These are phyloP conservation scores for Entosphenus tridentatus DNA, from an alignment of 2,113 vertebrate genomes.

Conservation along the genomic window DNA sequence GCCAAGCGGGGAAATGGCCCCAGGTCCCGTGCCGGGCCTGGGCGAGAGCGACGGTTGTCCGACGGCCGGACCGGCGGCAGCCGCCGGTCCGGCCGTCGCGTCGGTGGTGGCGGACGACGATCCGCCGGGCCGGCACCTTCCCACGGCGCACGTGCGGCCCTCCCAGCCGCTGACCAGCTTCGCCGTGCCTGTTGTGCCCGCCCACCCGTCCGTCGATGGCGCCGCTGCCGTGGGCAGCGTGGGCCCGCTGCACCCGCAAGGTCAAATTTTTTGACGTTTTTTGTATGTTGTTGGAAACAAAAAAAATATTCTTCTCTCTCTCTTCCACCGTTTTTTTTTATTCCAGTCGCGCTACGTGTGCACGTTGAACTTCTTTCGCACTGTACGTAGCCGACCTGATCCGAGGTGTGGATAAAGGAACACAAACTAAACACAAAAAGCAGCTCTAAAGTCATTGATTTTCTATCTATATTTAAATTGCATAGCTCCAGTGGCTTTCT, in stretches of 20 bases:
- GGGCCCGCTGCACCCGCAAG: too few species aligned
- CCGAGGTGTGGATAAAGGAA: too few species aligned
- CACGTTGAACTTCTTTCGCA: too few species aligned
- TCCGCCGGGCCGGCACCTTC: conserved; percentile 41
- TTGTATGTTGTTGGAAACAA: background rate
- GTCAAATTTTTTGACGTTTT: background rate
- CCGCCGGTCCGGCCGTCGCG: conserved; percentile 26
- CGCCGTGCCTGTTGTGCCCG: conserved; percentile 57
- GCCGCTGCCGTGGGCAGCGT: conserved; percentile 32
- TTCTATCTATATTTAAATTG: too few species aligned
- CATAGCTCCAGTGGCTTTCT: too few species aligned
- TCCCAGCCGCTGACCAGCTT: conserved; percentile 71
- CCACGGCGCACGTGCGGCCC: conserved; percentile 63
- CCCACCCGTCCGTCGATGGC: conserved; percentile 62
- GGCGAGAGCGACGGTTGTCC: conserved; percentile 24
- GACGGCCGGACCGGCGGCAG: conserved; percentile 19
- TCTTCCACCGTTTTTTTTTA: background rate
- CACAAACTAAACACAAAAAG: too few species aligned
- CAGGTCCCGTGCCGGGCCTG: conserved; percentile 9
- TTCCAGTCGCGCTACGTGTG: background rate
- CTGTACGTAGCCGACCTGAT: too few species aligned
- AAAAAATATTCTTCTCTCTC: background rate
- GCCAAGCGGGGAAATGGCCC: background rate
- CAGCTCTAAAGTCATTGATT: too few species aligned
- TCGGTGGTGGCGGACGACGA: conserved; percentile 29